A percentile compares a stretch with the other conserved stretches of the same genome.
phyloP scores from a whole-genome alignment of 2,888 invertebrate species.

The Pyrochroa serraticornis region DNA sequence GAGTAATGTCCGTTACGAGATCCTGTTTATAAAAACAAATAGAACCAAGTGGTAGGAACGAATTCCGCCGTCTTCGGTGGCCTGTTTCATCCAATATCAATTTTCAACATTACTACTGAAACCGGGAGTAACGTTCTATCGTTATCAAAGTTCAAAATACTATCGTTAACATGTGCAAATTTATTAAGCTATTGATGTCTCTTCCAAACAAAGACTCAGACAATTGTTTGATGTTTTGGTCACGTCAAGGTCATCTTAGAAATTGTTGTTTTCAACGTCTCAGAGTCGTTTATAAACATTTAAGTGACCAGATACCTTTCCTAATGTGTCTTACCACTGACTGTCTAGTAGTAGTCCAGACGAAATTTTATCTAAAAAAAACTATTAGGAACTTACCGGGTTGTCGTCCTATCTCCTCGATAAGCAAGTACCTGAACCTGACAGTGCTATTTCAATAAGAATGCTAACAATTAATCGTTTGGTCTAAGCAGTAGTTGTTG shows the following conservation, averaged over 20 bases:
- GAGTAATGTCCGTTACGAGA: too few relatives aligned
- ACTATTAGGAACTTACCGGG: conserved; percentile 23
- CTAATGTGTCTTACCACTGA: conserved; percentile 30
- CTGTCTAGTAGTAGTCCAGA: conserved; percentile 20
- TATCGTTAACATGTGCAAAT: too few relatives aligned
- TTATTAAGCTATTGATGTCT: background rate
- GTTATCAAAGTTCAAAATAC: too few relatives aligned
- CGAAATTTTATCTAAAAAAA: conserved; percentile 17
- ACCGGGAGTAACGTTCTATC: too few relatives aligned
- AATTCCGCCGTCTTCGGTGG: too few relatives aligned
- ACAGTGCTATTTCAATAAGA: too few relatives aligned
- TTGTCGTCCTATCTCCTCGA: conserved; percentile 8
- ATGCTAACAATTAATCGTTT: too few relatives aligned
- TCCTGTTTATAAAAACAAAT: too few relatives aligned
- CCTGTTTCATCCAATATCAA: too few relatives aligned
- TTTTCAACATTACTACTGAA: too few relatives aligned
- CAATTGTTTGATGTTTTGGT: conserved; percentile 24
- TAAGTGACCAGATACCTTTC: conserved; percentile 26
- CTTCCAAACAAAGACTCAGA: conserved; percentile 17
- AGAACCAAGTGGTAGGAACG: too few relatives aligned
- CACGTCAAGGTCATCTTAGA: conserved; percentile 24
- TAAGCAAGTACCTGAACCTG: too few relatives aligned
- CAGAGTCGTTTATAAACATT: conserved; percentile 34
- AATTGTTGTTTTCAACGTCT: conserved; percentile 16
- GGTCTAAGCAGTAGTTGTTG: conserved; percentile 16